Conservation (phyloP, 2,113 vertebrate genomes). For the Colius striatus region DNA sequence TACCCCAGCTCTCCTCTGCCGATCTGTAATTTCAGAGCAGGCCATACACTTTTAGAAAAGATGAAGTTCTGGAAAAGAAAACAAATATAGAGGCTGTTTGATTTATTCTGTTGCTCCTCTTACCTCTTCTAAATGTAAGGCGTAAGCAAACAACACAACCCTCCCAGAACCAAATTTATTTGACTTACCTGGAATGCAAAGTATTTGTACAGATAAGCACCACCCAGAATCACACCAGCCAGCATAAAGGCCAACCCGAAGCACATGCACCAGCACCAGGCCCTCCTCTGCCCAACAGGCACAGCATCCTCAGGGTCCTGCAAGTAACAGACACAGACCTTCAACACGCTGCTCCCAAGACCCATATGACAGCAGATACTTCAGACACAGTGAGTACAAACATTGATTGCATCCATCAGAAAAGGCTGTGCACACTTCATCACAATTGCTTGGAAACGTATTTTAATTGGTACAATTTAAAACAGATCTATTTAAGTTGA, state of each 20-base stretch:
- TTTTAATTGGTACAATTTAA: background rate
- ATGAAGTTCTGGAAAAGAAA: background rate
- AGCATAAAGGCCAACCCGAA: constrained; percentile 94
- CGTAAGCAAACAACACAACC: background rate
- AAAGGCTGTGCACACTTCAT: rapidly evolving
- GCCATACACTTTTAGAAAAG: background rate
- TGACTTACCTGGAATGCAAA: constrained; percentile 85
- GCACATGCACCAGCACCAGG: constrained; percentile 98
- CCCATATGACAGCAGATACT: background rate
- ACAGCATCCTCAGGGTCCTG: constrained; percentile 87
- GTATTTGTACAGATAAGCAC: constrained; percentile 91
- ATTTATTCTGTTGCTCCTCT: background rate
- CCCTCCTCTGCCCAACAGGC: constrained; percentile 80
- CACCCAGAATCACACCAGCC: constrained; percentile 91
- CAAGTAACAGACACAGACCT: background rate
- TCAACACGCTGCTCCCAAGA: background rate
- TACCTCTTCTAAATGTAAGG: background rate
- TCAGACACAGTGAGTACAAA: background rate
- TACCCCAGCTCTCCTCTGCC: background rate
- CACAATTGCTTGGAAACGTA: background rate
- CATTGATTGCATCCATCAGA: rapidly evolving
- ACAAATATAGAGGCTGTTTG: background rate
- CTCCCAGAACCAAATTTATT: background rate
- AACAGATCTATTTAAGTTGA: background rate
- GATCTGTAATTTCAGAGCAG: background rate